Conservation (phyloP, 2,888 invertebrate genomes). For the Agrotis clavis region DNA sequence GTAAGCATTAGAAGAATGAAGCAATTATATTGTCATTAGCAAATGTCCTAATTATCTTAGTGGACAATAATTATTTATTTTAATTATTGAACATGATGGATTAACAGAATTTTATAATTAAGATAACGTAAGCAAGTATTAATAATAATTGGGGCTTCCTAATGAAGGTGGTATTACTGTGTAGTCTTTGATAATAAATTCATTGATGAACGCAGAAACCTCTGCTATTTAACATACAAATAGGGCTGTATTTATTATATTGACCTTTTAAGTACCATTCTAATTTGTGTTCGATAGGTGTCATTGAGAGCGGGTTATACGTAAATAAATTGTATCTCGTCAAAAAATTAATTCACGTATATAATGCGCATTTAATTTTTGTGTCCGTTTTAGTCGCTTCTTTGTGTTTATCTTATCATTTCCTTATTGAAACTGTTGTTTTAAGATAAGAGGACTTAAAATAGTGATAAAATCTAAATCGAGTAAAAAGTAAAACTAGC, state of each 20-base stretch:
- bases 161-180: slow-evolving; percentile 8
- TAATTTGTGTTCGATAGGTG: slow-evolving; percentile 38
- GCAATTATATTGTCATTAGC: slow-evolving; percentile 49
- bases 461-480: slow-evolving; percentile 16
- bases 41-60: slow-evolving; percentile 41
- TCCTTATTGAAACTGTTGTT: slow-evolving; percentile 31
- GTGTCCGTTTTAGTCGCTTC: slow-evolving; percentile 1
- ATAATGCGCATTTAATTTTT: background rate
- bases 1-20: slow-evolving; percentile 36
- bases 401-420: slow-evolving; percentile 33
- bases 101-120: slow-evolving; percentile 30
- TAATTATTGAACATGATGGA: slow-evolving; percentile 27
- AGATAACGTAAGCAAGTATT: slow-evolving; percentile 22
- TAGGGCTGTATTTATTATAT: slow-evolving; percentile 42
- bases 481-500: background rate
- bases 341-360: background rate
- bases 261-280: slow-evolving; percentile 59
- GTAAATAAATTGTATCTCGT: slow-evolving; percentile 14
- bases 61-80: slow-evolving; percentile 16
- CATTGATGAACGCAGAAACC: slow-evolving; percentile 22
- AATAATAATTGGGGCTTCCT: slow-evolving; percentile 3
- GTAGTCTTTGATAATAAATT: slow-evolving; percentile 3
- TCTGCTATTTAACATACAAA: slow-evolving; percentile 34
- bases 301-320: slow-evolving; percentile 35
- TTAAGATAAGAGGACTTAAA: slow-evolving; percentile 24